Base-by-base conservation (phyloP, 2,113 vertebrate genomes). In the Xiphophorus couchianus region DNA sequence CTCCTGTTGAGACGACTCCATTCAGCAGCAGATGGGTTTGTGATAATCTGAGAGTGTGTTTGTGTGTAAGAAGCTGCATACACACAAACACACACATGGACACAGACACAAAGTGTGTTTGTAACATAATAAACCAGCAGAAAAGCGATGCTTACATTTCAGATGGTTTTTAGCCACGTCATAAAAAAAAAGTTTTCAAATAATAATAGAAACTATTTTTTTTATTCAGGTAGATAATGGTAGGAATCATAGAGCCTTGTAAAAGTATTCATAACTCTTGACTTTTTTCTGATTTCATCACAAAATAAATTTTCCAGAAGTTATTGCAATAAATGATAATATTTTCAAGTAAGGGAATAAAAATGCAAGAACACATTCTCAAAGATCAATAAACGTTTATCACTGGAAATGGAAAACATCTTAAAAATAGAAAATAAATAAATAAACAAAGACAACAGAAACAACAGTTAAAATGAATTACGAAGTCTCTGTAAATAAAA, bases 81-180 rank as follows among this genome's bases (percentile, higher is more conserved):
- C 22, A 74, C 70, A 74, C 70, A 77, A 63, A 66, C 0, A 78
- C 69, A 78, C 42, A 82, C 42, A 78, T 9, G 25, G 12, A 81
- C 30, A 66, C 62, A 39, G 33, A 42, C 3, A 61, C 54, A 60
- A 62, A 61, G 74, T 76, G n/a, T 69, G 48, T 85, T 29, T 77
- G 17, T 68, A 42, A 82, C 69, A 61, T 71, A 62, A 74, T 39
- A 73, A 85, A 90, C 81, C 86, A 86, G 82, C 80, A 85, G 71
- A 60, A 66, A 25, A 81, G 28, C 48, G 72, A 81, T 25, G 58
- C 71, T 58, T 54, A 73, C 66, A 62, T 9, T 62, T 62, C 22
- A n/a, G 39, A 75, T 60, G 72, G 5, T 74, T 78, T 80, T 73
- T 68, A 71, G 82, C 73, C 82, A 66, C 25, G 1, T 78, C 31